Evolutionary conservation across 2,888 invertebrate species (phyloP).

Genomic region (Ormia ochracea): DNA sequence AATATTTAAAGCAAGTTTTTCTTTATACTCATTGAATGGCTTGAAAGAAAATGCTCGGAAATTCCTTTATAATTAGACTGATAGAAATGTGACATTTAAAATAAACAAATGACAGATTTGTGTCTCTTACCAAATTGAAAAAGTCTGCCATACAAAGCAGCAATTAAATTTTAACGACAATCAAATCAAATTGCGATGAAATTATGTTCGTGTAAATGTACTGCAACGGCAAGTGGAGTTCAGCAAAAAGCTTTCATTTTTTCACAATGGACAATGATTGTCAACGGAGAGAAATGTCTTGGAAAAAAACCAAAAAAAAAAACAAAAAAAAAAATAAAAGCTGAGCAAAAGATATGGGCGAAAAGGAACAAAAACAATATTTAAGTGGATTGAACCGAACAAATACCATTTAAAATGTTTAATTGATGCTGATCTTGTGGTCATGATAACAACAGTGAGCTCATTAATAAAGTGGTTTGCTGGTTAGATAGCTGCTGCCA

Average conservation of each 20-base stretch:
- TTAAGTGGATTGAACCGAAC: conserved; percentile 26
- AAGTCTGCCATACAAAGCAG: conserved; percentile 18
- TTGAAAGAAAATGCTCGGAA: background rate
- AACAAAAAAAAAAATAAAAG: too few species aligned
- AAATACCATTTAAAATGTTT: conserved; percentile 61
- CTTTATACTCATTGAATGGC: background rate
- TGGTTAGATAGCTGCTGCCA: background rate
- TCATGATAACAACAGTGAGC: conserved; percentile 56
- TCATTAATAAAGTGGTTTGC: conserved; percentile 60
- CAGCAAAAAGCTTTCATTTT: conserved; percentile 20
- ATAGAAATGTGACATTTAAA: conserved; percentile 25
- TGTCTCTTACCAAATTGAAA: background rate
- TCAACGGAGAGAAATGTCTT: conserved; percentile 37
- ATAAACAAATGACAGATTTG: conserved; percentile 32
- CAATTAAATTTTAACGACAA: conserved; percentile 52
- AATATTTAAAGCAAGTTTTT: background rate
- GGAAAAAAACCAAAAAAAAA: background rate
- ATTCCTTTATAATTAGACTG: background rate
- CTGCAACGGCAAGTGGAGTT: conserved; percentile 35
- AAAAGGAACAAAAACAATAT: background rate
- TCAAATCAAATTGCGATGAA: conserved; percentile 53
- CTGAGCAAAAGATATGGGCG: background rate
- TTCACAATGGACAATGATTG: conserved; percentile 25
- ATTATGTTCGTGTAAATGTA: conserved; percentile 22
- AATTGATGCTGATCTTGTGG: conserved; percentile 60